Percentiles rank a stretch among this genome's conserved stretches.
Conservation (phyloP, 2,888 invertebrate species). For the Ametastegia equiseti region DNA sequence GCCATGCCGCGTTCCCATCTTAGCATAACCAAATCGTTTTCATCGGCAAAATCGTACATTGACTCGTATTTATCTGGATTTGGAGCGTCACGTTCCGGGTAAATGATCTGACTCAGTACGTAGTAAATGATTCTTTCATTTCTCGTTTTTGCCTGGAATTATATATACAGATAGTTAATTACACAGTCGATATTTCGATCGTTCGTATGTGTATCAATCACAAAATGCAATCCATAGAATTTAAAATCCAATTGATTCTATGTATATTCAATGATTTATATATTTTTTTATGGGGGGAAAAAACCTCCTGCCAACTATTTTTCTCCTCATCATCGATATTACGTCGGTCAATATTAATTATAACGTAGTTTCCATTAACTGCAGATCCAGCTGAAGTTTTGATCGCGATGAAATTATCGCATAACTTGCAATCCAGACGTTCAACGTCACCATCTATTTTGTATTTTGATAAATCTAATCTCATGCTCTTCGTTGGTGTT, state of each 20-base stretch:
- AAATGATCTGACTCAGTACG: conserved; percentile 66
- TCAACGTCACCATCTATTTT: conserved; percentile 56
- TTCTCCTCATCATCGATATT: not conserved
- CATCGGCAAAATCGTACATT: conserved; percentile 64
- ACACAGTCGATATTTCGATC: not conserved
- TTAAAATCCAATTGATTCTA: too few relatives aligned
- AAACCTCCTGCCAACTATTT: conserved; percentile 58
- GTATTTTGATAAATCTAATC: conserved; percentile 54
- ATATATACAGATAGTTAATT: not conserved
- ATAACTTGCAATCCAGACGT: conserved; percentile 59
- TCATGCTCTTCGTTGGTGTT: conserved; percentile 17
- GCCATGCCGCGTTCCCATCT: conserved; percentile 67
- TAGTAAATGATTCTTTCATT: conserved; percentile 64
- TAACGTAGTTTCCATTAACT: conserved; percentile 52
- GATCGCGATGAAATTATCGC: conserved; percentile 57
- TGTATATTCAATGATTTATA: not conserved
- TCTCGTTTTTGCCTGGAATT: conserved; percentile 60
- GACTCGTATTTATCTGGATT: conserved; percentile 62
- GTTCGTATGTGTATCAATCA: too few relatives aligned
- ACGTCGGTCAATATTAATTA: conserved; percentile 49
- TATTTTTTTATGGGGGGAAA: not conserved
- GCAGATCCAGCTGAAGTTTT: conserved; percentile 47
- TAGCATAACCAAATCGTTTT: conserved; percentile 62
- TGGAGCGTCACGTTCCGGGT: conserved; percentile 66
- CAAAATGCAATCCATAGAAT: too few relatives aligned